Percentiles rank a stretch among this genome's conserved stretches.
Evolutionary conservation across 2,888 invertebrate species (phyloP).

Genomic region (Melanotus villosus): DNA sequence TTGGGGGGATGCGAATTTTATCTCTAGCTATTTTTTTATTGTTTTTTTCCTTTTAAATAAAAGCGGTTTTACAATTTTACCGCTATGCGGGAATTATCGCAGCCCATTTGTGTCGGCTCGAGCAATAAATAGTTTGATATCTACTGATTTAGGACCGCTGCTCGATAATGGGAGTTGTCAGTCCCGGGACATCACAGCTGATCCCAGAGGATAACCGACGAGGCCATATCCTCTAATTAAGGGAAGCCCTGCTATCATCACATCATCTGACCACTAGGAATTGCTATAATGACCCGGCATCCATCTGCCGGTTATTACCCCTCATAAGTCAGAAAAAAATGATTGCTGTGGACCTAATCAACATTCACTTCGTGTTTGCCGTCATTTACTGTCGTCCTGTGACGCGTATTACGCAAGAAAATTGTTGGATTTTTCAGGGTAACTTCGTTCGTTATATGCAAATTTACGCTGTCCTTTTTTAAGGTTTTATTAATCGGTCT

Average conservation of each 20-base stretch:
- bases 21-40: not conserved
- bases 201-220: constrained; percentile 44
- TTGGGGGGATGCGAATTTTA: not conserved
- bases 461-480: too few species aligned
- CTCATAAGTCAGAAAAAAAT: constrained; percentile 19
- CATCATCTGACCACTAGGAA: constrained; percentile 40
- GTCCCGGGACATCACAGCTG: constrained; percentile 32
- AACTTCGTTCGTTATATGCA: too few species aligned
- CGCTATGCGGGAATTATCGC: constrained; percentile 1
- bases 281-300: constrained; percentile 32
- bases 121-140: constrained; percentile 43
- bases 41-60: not conserved
- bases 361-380: constrained; percentile 13
- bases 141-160: constrained; percentile 36
- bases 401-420: not conserved
- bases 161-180: constrained; percentile 45
- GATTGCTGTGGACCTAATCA: constrained; percentile 16
- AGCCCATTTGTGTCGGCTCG: not conserved
- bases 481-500: too few species aligned
- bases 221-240: constrained; percentile 44
- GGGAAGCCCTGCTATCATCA: constrained; percentile 40
- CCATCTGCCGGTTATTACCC: constrained; percentile 24
- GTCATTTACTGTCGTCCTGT: not conserved
- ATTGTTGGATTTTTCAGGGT: not conserved
- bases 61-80: constrained; percentile 37